Evolutionary conservation across 2,797 vertebrate genomes (phyloP).

Genomic region (Rhadinocentrus ornatus): DNA sequence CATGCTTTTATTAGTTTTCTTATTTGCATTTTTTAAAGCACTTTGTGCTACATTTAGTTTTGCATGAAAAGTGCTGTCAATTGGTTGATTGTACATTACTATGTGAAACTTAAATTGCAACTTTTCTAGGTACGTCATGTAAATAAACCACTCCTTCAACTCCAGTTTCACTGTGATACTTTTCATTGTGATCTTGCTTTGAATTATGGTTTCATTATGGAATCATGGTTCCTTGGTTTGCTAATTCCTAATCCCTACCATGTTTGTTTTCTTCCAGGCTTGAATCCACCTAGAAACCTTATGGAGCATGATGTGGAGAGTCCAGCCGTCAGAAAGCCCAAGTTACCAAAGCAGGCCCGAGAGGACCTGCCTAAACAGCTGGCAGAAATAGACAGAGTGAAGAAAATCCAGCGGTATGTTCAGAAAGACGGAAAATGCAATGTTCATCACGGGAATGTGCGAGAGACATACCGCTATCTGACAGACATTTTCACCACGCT

Average conservation of each 20-base stretch:
- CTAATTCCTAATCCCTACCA: not conserved
- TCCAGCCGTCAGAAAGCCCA: constrained; percentile 89
- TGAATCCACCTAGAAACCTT: constrained; percentile 86
- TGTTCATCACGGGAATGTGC: constrained; percentile 96
- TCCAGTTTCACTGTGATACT: not conserved
- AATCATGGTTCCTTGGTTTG: not conserved
- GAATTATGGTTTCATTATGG: too few relatives aligned
- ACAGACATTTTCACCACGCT: constrained; percentile 98
- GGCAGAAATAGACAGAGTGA: constrained; percentile 81
- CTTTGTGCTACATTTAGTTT: too few relatives aligned
- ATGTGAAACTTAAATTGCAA: not conserved
- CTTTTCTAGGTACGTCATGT: not conserved
- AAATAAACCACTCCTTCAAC: not conserved
- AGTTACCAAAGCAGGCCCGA: constrained; percentile 91
- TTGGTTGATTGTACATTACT: not conserved
- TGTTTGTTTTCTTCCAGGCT: constrained; percentile 74
- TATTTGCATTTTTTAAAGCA: too few relatives aligned
- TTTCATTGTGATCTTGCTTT: not conserved
- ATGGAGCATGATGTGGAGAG: constrained; percentile 99
- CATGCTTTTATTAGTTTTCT: too few relatives aligned
- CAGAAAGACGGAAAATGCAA: constrained; percentile 98
- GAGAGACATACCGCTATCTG: constrained; percentile 96
- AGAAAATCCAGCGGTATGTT: constrained; percentile 95
- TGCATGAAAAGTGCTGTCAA: too few relatives aligned
- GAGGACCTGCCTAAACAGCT: constrained; percentile 89